Conservation (phyloP, 2,888 invertebrate species). For the Cosmopolites sordidus region DNA sequence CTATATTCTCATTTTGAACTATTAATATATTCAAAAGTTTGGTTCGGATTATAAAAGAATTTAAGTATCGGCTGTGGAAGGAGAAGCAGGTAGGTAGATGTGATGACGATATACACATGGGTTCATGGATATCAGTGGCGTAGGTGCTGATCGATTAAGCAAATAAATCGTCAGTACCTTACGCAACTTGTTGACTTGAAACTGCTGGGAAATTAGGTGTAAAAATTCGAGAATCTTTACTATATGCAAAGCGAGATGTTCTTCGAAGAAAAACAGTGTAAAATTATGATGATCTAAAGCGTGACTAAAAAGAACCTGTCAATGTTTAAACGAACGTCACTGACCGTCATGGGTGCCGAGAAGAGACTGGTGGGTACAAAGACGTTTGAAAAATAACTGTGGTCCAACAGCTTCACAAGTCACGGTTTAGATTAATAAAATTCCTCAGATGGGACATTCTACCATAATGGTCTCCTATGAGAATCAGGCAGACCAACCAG, state of each 20-base stretch:
- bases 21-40: conserved; percentile 22
- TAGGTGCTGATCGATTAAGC: neutral
- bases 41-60: conserved; percentile 18
- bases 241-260: no score
- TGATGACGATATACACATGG: conserved; percentile 20
- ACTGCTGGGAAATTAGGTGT: no score
- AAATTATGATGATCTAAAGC: no score
- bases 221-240: no score
- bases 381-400: conserved; percentile 23
- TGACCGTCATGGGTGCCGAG: conserved; percentile 7
- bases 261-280: no score
- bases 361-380: conserved; percentile 21
- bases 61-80: conserved; percentile 22
- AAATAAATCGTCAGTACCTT: no score
- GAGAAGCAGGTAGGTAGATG: conserved; percentile 24
- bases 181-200: no score
- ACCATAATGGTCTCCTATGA: neutral
- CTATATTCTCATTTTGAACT: conserved; percentile 1
- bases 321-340: neutral
- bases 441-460: conserved; percentile 23
- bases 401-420: conserved; percentile 26
- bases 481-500: no score
- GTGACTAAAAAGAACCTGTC: neutral
- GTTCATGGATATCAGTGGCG: conserved; percentile 1
- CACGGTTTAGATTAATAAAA: conserved; percentile 27